A percentile compares a stretch with the other conserved stretches of the same genome.
Conservation (phyloP, 30 jellyfish, hydroid and myxozoan species). For the Hydra vulgaris region DNA sequence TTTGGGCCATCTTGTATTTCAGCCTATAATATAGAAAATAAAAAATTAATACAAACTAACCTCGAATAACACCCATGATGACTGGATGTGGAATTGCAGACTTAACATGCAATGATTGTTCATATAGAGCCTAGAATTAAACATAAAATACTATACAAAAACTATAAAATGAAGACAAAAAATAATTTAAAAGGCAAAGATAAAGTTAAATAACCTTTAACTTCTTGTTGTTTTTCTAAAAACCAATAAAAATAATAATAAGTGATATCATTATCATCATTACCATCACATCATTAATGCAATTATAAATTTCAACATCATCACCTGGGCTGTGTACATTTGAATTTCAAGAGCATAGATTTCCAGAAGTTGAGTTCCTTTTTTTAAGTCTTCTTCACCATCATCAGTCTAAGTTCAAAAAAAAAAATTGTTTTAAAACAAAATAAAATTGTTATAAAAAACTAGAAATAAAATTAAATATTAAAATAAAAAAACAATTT, state of each 20-base stretch:
- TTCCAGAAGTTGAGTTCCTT: conserved; percentile 86
- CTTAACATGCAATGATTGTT: conserved; percentile 72
- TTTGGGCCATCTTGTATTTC: no score
- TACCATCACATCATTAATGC: not conserved
- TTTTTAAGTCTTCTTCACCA: conserved; percentile 87
- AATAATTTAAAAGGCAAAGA: no score
- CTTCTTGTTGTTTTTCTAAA: conserved; percentile 77
- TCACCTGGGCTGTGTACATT: conserved; percentile 94
- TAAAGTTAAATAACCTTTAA: conserved; percentile 38
- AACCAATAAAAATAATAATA: conserved; percentile 12
- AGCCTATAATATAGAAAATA: no score
- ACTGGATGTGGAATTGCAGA: conserved; percentile 97
- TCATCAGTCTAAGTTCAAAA: conserved; percentile 39
- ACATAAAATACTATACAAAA: no score
- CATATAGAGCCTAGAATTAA: conserved; percentile 56
- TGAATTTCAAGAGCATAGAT: conserved; percentile 90
- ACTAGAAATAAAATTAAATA: no score
- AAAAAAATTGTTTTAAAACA: no score
- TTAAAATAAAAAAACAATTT: no score
- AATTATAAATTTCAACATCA: not conserved
- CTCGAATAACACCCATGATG: conserved; percentile 95
- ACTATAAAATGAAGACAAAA: no score
- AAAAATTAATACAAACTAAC: conserved; percentile 11
- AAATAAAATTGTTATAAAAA: no score
- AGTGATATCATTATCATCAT: no score